These are phyloP conservation scores for Cotesia typhae DNA, from an alignment of 1,140 invertebrate genomes.

Conservation along the genomic window DNA sequence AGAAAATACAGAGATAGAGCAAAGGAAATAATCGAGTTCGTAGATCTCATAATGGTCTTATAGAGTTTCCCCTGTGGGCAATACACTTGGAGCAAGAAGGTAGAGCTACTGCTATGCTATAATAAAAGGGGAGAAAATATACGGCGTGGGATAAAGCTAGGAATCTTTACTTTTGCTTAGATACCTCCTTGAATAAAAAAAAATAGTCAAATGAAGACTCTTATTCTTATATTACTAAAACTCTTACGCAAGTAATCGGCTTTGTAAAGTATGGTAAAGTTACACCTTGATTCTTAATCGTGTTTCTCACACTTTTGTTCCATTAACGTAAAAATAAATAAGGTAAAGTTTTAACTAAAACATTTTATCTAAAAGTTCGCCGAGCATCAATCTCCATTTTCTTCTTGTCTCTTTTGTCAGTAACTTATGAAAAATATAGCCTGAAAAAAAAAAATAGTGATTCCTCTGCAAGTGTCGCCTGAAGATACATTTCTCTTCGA, in stretches of 20 bases:
- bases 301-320: no score
- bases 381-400: slow-evolving; percentile 10
- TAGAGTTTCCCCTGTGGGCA: background rate
- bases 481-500: slow-evolving; percentile 20
- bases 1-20: background rate
- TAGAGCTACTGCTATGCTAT: no score
- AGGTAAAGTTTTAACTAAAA: background rate
- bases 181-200: no score
- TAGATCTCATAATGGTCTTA: slow-evolving; percentile 10
- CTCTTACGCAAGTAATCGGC: no score
- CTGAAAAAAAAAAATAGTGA: slow-evolving; percentile 1
- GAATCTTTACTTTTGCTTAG: no score
- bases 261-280: no score
- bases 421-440: slow-evolving; percentile 8
- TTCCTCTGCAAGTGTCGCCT: slow-evolving; percentile 11
- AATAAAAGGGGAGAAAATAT: slow-evolving; percentile 3
- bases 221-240: no score
- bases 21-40: slow-evolving; percentile 12
- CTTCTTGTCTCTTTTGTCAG: slow-evolving; percentile 19
- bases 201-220: no score
- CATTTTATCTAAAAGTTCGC: background rate
- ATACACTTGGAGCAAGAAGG: background rate
- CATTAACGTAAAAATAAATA: background rate
- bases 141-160: background rate
- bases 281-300: no score